Conservation (phyloP, 2,888 invertebrate genomes). For the Ecliptopera silaceata region DNA sequence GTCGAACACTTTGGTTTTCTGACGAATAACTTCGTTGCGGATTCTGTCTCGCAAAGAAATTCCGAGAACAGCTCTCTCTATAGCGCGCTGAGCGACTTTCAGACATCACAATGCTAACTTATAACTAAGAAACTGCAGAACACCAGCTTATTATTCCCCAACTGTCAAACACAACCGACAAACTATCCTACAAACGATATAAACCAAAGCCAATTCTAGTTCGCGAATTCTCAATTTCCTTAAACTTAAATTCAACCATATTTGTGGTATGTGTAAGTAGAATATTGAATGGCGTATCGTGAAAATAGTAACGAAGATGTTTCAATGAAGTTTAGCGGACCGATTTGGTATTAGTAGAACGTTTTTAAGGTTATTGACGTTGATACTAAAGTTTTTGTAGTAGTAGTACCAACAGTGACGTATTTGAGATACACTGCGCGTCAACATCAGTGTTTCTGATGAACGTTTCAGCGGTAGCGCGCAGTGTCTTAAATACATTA, state of each 20-base stretch:
- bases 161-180: slow-evolving; percentile 37
- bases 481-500: too few species aligned
- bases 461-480: too few species aligned
- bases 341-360: slow-evolving; percentile 22
- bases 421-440: too few species aligned
- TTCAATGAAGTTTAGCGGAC: slow-evolving; percentile 32
- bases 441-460: too few species aligned
- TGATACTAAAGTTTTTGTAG: too few species aligned
- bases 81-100: too few species aligned
- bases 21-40: too few species aligned
- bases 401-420: too few species aligned
- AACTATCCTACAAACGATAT: slow-evolving; percentile 30
- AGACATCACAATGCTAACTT: too few species aligned
- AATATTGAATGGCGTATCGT: background rate
- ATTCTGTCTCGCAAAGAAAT: too few species aligned
- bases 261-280: background rate
- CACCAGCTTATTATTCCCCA: slow-evolving; percentile 35
- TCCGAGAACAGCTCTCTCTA: too few species aligned
- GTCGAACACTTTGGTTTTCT: too few species aligned
- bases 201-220: slow-evolving; percentile 35
- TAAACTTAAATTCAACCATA: slow-evolving; percentile 8
- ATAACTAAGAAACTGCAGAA: slow-evolving; percentile 14
- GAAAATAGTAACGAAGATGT: slow-evolving; percentile 22
- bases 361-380: slow-evolving; percentile 6
- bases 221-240: slow-evolving; percentile 27